Evolutionary conservation across 2,888 invertebrate species (phyloP).

Genomic region (Xanthorhoe spadicearia): DNA sequence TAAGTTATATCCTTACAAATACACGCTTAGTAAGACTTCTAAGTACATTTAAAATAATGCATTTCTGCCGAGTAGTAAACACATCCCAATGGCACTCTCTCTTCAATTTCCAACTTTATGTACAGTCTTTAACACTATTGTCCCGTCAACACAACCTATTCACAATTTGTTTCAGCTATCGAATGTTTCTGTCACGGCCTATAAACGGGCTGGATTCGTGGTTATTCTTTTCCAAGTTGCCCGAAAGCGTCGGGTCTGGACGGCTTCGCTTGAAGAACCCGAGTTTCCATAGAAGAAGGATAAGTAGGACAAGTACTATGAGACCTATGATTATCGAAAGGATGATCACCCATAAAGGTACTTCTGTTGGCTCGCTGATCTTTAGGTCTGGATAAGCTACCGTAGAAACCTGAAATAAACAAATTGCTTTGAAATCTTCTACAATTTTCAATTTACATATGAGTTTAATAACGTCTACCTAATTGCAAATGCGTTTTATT

Average conservation of each 20-base stretch:
- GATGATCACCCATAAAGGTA: slow-evolving; percentile 94
- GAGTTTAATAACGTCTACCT: too few relatives aligned
- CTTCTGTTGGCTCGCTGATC: slow-evolving; percentile 89
- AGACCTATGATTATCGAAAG: slow-evolving; percentile 93
- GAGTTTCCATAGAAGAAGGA: slow-evolving; percentile 93
- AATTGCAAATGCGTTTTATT: too few relatives aligned
- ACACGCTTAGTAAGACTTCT: background rate
- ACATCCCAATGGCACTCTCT: slow-evolving; percentile 34
- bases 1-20: background rate
- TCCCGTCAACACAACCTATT: slow-evolving; percentile 44
- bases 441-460: too few relatives aligned
- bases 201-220: slow-evolving; percentile 88
- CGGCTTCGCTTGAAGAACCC: slow-evolving; percentile 95
- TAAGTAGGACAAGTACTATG: slow-evolving; percentile 91
- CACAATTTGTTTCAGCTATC: slow-evolving; percentile 64
- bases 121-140: slow-evolving; percentile 48
- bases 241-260: slow-evolving; percentile 92
- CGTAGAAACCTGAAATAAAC: slow-evolving; percentile 89
- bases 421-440: slow-evolving; percentile 2
- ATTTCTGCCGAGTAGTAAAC: background rate
- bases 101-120: slow-evolving; percentile 39
- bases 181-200: slow-evolving; percentile 75
- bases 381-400: slow-evolving; percentile 92
- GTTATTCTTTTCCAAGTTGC: slow-evolving; percentile 90
- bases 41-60: background rate